Evolutionary conservation across 1,140 invertebrate genomes (phyloP).

Genomic region (Lordiphosa collinella): DNA sequence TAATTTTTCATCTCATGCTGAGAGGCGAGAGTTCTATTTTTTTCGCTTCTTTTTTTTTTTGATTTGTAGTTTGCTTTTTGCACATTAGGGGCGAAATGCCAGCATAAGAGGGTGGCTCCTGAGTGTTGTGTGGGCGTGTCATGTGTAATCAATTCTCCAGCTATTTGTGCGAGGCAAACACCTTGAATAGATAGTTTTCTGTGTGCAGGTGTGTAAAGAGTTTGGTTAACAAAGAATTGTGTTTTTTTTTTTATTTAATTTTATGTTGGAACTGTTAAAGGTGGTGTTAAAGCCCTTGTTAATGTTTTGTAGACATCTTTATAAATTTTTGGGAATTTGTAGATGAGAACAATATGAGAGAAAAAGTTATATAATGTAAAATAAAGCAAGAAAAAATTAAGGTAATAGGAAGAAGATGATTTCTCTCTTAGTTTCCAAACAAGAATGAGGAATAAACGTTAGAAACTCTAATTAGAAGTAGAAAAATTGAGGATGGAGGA

Average conservation of each 20-base stretch:
- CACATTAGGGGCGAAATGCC: slow-evolving; percentile 30
- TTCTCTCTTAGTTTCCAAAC: too few relatives aligned
- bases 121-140: slow-evolving; percentile 42
- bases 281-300: too few relatives aligned
- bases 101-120: background rate
- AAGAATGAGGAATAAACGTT: too few relatives aligned
- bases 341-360: too few relatives aligned
- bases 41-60: slow-evolving; percentile 1
- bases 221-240: slow-evolving; percentile 15
- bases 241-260: slow-evolving; percentile 14
- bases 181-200: slow-evolving; percentile 21
- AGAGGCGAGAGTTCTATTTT: background rate
- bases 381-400: too few relatives aligned
- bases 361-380: too few relatives aligned
- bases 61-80: slow-evolving; percentile 34
- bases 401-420: too few relatives aligned
- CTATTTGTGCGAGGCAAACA: slow-evolving; percentile 32
- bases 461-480: too few relatives aligned
- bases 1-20: slow-evolving; percentile 69
- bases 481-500: too few relatives aligned
- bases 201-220: slow-evolving; percentile 34
- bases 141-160: slow-evolving; percentile 67
- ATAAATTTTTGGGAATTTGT: too few relatives aligned
- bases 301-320: too few relatives aligned
- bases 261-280: background rate